These are phyloP conservation scores for Baryphthengus martii DNA, from an alignment of 2,113 vertebrate species.

Conservation along the genomic window DNA sequence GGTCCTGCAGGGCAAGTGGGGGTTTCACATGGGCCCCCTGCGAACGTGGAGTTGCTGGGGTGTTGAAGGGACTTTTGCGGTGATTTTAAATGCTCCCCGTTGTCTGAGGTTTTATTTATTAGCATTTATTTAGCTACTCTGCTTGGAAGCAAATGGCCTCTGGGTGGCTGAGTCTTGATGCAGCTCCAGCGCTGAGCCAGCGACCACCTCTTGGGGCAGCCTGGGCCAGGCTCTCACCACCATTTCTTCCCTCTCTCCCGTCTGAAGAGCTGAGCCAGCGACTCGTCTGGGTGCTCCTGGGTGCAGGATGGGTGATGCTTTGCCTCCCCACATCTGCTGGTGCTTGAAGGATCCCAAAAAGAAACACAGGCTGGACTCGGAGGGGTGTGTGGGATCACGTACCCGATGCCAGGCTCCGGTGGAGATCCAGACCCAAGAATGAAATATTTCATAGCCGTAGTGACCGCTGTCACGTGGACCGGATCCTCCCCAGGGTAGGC, in stretches of 20 bases:
- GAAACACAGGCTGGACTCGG: not conserved
- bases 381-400: fast-evolving
- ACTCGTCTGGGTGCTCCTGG: not conserved
- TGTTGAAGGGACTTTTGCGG: fast-evolving
- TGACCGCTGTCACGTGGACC: fast-evolving
- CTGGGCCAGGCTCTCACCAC: not conserved
- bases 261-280: not conserved
- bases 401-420: not conserved
- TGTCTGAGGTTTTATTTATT: not conserved
- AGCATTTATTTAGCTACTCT: not conserved
- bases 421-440: not conserved
- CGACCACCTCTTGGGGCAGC: not conserved
- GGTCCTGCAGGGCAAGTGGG: not conserved
- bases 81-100: not conserved
- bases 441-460: not conserved
- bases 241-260: not conserved
- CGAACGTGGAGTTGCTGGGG: not conserved
- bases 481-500: not conserved
- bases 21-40: fast-evolving
- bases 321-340: fast-evolving
- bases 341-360: not conserved
- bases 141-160: not conserved
- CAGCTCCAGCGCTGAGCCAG: not conserved
- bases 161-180: not conserved
- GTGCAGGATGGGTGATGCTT: fast-evolving